Evolutionary conservation across 1,140 invertebrate species (phyloP).

Genomic region (Eriosoma lanigerum): DNA sequence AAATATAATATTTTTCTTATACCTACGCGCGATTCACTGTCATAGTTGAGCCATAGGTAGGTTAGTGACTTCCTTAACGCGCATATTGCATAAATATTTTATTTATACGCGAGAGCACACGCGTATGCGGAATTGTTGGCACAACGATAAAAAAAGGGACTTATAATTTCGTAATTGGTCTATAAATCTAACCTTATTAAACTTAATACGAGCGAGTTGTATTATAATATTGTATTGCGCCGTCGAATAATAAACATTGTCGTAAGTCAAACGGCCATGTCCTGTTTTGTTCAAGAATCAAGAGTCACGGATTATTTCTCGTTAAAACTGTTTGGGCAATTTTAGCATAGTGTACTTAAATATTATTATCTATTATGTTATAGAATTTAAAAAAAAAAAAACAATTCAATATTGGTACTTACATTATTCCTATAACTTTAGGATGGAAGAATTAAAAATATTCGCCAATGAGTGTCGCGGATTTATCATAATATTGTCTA

Average conservation of each 20-base stretch:
- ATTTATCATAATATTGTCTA: too few species aligned
- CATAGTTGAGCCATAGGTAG: slow-evolving; percentile 10
- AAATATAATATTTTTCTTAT: too few species aligned
- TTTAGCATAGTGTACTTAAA: too few species aligned
- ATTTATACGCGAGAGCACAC: slow-evolving; percentile 33
- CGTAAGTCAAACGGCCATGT: slow-evolving; percentile 21
- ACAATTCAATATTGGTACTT: too few species aligned
- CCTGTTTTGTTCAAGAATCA: not conserved
- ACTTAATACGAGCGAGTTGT: not conserved
- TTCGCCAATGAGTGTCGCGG: too few species aligned
- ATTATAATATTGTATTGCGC: too few species aligned
- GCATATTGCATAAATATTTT: slow-evolving; percentile 29
- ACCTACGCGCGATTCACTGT: slow-evolving; percentile 18
- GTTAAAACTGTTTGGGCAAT: too few species aligned
- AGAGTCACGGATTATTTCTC: not conserved
- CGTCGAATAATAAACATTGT: not conserved
- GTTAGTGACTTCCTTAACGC: slow-evolving; percentile 43
- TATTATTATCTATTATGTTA: too few species aligned
- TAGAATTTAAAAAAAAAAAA: too few species aligned
- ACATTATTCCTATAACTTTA: too few species aligned
- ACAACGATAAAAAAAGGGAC: slow-evolving; percentile 19
- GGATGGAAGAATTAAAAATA: too few species aligned
- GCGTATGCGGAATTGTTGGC: slow-evolving; percentile 29
- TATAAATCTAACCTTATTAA: slow-evolving; percentile 41
- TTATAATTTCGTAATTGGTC: slow-evolving; percentile 34